Evolutionary conservation across 2,888 invertebrate genomes (phyloP).

Genomic region (Drosophila hamatofila): DNA sequence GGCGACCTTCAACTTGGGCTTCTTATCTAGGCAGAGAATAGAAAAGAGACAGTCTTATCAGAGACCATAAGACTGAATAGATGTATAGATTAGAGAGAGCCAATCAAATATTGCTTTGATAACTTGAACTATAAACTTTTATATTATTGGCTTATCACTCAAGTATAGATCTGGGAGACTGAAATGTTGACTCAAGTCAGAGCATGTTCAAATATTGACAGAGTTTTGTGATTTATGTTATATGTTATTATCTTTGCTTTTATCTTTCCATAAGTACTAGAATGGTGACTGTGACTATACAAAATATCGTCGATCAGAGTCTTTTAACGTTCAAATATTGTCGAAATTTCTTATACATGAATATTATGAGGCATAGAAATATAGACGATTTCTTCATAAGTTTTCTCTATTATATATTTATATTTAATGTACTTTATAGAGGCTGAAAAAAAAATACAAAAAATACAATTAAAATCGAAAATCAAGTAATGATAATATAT

Average conservation of each 20-base stretch:
- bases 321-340: background rate
- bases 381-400: too few species aligned
- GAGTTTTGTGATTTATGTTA: constrained; percentile 1
- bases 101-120: constrained; percentile 1
- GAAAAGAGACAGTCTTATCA: constrained; percentile 40
- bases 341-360: background rate
- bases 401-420: background rate
- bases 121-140: background rate
- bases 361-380: too few species aligned
- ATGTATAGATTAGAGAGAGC: background rate
- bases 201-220: constrained; percentile 19
- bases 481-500: too few species aligned
- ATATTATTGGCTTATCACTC: background rate
- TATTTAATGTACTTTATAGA: background rate
- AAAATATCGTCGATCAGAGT: background rate
- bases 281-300: background rate
- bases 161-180: background rate
- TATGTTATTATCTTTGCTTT: background rate
- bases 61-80: background rate
- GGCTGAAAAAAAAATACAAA: background rate
- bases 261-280: background rate
- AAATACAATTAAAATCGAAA: too few species aligned
- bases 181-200: constrained; percentile 5
- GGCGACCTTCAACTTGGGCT: constrained; percentile 67
- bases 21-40: constrained; percentile 37